phyloP scores from a whole-genome alignment of 1,140 invertebrate species.

The Elymnias hypermnestra region DNA sequence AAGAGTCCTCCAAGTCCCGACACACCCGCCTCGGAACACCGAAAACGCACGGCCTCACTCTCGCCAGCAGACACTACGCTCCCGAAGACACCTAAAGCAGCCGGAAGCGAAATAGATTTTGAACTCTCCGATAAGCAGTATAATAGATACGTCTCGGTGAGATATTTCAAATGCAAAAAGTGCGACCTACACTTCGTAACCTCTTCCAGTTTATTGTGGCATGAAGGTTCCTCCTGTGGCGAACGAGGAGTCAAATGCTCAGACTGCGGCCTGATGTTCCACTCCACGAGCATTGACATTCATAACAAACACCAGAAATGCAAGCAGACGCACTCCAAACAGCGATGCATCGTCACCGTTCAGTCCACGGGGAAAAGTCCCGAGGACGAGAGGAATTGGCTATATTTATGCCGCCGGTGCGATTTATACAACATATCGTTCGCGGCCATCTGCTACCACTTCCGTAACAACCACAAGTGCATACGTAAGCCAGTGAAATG shows the following conservation, averaged over 20 bases:
- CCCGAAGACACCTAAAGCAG: too few relatives aligned
- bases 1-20: neutral
- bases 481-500: neutral
- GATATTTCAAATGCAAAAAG: constrained; percentile 3
- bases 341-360: neutral
- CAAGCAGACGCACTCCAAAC: neutral
- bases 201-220: neutral
- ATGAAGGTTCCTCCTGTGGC: neutral
- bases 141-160: neutral
- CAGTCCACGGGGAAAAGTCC: neutral
- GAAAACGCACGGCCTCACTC: too few relatives aligned
- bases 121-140: neutral
- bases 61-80: too few relatives aligned
- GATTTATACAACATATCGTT: neutral
- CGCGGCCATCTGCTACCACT: neutral
- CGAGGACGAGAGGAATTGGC: neutral
- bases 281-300: neutral
- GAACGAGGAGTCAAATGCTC: constrained; percentile 1
- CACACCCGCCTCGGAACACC: too few relatives aligned
- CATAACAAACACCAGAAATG: neutral
- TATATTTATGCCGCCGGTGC: neutral
- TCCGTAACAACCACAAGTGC: neutral
- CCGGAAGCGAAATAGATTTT: neutral
- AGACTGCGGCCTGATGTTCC: constrained; percentile 13
- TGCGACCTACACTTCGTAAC: constrained; percentile 11